phyloP scores from a whole-genome alignment of 2,797 vertebrate genomes.

The Distichodus sexfasciatus region DNA sequence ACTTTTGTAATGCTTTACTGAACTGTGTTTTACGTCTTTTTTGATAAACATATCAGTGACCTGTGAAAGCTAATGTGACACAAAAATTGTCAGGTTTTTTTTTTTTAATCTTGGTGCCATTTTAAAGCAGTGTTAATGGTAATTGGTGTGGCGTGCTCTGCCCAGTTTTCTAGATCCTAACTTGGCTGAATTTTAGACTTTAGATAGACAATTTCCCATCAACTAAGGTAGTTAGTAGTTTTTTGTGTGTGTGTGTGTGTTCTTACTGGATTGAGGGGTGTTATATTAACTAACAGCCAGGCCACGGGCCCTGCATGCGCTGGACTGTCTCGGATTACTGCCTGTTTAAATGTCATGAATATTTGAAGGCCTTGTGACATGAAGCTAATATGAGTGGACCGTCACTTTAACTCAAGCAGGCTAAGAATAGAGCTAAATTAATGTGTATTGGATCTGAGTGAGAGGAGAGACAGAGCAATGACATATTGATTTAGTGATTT shows the following conservation, averaged over 20 bases:
- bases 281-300: slow-evolving; percentile 20
- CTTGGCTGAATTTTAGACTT: background rate
- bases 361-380: slow-evolving; percentile 50
- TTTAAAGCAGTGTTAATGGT: slow-evolving; percentile 30
- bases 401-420: slow-evolving; percentile 33
- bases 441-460: slow-evolving; percentile 14
- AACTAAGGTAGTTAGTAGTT: background rate
- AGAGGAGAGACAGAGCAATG: slow-evolving; percentile 1
- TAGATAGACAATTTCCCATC: background rate
- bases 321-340: slow-evolving; percentile 43
- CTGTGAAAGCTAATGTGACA: background rate
- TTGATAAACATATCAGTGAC: background rate
- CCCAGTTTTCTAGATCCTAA: background rate
- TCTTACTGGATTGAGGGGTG: background rate
- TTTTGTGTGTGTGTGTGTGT: background rate
- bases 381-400: slow-evolving; percentile 40
- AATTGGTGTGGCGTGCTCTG: background rate
- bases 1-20: no score
- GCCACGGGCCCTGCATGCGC: slow-evolving; percentile 17
- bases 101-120: slow-evolving; percentile 24
- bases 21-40: background rate
- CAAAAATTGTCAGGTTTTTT: background rate
- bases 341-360: slow-evolving; percentile 49
- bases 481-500: slow-evolving; percentile 31
- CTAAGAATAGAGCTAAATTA: slow-evolving; percentile 43